Conservation (phyloP, 2,797 vertebrate genomes). For the Chrysocyon brachyurus region DNA sequence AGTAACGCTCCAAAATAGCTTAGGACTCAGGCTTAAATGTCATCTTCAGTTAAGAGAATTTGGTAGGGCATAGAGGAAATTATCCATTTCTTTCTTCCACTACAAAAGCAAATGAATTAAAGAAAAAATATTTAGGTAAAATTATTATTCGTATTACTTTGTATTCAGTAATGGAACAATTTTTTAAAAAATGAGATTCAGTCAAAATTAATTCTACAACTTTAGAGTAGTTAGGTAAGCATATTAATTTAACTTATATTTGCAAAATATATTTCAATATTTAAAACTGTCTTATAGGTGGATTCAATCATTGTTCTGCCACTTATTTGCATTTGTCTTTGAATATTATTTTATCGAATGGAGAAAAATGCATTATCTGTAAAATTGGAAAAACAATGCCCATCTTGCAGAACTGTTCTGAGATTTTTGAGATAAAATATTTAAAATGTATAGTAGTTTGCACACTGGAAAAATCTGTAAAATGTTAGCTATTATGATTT, state of each 20-base stretch:
- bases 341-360: not conserved
- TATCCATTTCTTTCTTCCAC: not conserved
- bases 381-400: not conserved
- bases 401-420: not conserved
- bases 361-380: not conserved
- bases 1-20: no score
- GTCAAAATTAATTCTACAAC: not conserved
- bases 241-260: not conserved
- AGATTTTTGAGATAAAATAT: not conserved
- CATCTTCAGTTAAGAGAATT: not conserved
- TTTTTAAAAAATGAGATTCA: not conserved
- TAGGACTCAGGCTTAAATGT: no score
- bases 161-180: not conserved
- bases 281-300: not conserved
- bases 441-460: not conserved
- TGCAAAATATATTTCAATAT: not conserved
- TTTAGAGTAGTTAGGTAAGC: not conserved
- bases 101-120: not conserved
- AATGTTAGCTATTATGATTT: not conserved
- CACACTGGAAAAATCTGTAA: not conserved
- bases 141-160: not conserved
- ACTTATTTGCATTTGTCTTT: not conserved
- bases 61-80: not conserved
- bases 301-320: not conserved
- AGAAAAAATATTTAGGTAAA: not conserved